phyloP scores from a whole-genome alignment of 2,888 invertebrate genomes.

The Eupithecia abbreviata region DNA sequence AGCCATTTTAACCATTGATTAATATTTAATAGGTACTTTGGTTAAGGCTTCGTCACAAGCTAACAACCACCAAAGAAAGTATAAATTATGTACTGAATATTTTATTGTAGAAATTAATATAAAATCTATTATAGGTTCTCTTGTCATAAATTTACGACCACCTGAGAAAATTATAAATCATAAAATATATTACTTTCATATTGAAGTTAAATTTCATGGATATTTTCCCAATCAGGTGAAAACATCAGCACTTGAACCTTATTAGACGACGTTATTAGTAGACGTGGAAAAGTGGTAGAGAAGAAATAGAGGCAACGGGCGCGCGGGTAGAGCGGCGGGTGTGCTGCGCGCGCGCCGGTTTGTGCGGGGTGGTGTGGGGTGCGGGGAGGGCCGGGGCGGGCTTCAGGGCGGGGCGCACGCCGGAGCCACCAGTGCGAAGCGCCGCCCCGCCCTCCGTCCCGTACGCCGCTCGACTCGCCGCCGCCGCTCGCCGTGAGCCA shows the following conservation, averaged over 20 bases:
- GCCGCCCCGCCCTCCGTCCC: conserved; percentile 41
- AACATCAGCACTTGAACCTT: background rate
- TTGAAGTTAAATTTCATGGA: background rate
- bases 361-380: conserved; percentile 46
- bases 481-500: conserved; percentile 53
- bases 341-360: conserved; percentile 34
- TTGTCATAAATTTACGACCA: background rate
- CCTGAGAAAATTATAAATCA: background rate
- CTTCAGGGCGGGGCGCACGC: conserved; percentile 58
- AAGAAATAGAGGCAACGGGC: background rate
- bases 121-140: background rate
- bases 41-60: background rate
- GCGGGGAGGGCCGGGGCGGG: conserved; percentile 48
- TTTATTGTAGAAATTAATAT: background rate
- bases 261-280: background rate
- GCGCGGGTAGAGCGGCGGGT: conserved; percentile 14
- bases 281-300: background rate
- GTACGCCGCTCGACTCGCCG: conserved; percentile 55
- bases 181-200: background rate
- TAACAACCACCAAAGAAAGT: background rate
- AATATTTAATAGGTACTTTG: background rate
- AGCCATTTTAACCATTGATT: background rate
- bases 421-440: conserved; percentile 53
- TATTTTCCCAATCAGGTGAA: background rate
- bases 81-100: background rate